Evolutionary conservation across 1,140 invertebrate genomes (phyloP).

Genomic region (Ectropis grisescens): DNA sequence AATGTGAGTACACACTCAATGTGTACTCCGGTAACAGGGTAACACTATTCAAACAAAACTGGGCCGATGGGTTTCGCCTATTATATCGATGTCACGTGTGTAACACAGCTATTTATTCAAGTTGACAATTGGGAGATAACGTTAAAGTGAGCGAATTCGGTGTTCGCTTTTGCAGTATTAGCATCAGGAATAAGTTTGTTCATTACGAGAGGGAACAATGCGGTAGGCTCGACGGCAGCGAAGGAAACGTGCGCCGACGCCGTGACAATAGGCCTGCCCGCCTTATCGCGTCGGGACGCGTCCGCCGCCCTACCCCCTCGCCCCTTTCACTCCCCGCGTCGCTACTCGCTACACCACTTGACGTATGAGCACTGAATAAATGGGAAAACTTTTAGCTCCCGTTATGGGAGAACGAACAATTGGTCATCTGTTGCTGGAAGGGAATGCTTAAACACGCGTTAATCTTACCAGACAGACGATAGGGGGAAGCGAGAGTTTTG

Average conservation of each 20-base stretch:
- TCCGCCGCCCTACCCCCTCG: constrained; percentile 10
- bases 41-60: constrained; percentile 54
- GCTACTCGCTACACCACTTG: constrained; percentile 35
- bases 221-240: constrained; percentile 53
- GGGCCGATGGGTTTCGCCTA: constrained; percentile 36
- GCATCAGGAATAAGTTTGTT: constrained; percentile 63
- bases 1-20: constrained; percentile 43
- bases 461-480: constrained; percentile 24
- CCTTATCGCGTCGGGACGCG: constrained; percentile 44
- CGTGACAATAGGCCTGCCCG: constrained; percentile 50
- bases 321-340: no score
- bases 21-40: constrained; percentile 20
- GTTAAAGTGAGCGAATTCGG: constrained; percentile 47
- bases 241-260: constrained; percentile 66
- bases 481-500: constrained; percentile 11
- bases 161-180: constrained; percentile 46
- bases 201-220: constrained; percentile 58
- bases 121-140: constrained; percentile 54
- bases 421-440: constrained; percentile 52
- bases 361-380: constrained; percentile 66
- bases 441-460: constrained; percentile 33
- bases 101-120: constrained; percentile 20
- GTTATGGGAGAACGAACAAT: constrained; percentile 58
- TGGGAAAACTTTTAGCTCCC: constrained; percentile 63
- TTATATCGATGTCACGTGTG: constrained; percentile 23